Evolutionary conservation across 1,140 invertebrate species (phyloP).

Genomic region (Drosophila virilis): DNA sequence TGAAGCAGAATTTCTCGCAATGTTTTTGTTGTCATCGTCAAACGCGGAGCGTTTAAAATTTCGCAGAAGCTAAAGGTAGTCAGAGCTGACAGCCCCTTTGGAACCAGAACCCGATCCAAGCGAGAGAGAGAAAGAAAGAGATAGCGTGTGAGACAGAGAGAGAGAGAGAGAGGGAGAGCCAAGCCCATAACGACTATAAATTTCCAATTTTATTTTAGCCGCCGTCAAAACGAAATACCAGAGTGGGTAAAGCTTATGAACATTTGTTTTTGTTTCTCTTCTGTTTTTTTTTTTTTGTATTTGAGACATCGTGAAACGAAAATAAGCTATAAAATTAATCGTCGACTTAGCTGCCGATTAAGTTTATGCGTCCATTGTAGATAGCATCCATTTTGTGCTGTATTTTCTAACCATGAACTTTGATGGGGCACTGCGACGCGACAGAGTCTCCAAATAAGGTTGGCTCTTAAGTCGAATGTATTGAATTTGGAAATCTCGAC

Average conservation of each 20-base stretch:
- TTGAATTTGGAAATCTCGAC: conserved; percentile 11
- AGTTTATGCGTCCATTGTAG: conserved; percentile 56
- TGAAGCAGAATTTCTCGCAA: conserved; percentile 29
- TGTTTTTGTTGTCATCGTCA: conserved; percentile 30
- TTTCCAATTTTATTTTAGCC: conserved; percentile 76
- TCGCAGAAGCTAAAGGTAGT: conserved; percentile 74
- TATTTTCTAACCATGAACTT: conserved; percentile 20
- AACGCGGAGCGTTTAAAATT: conserved; percentile 35
- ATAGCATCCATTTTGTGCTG: conserved; percentile 61
- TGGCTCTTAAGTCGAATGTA: neutral
- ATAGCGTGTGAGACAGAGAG: neutral
- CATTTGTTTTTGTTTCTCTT: neutral
- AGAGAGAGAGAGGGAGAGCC: conserved; percentile 4
- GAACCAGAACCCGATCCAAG: conserved; percentile 25
- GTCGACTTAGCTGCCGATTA: conserved; percentile 68
- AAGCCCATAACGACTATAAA: conserved; percentile 71
- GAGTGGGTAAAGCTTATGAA: conserved; percentile 39
- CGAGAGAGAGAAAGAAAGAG: neutral
- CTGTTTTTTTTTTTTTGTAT: conserved; percentile 42
- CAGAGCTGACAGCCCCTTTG: conserved; percentile 29
- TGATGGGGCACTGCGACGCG: neutral
- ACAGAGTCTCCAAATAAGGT: neutral
- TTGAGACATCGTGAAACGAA: conserved; percentile 65
- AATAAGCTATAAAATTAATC: conserved; percentile 82
- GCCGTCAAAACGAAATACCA: conserved; percentile 42